Evolutionary conservation across 2,113 vertebrate species (phyloP).

Genomic region (Trochalopteron elliotii): DNA sequence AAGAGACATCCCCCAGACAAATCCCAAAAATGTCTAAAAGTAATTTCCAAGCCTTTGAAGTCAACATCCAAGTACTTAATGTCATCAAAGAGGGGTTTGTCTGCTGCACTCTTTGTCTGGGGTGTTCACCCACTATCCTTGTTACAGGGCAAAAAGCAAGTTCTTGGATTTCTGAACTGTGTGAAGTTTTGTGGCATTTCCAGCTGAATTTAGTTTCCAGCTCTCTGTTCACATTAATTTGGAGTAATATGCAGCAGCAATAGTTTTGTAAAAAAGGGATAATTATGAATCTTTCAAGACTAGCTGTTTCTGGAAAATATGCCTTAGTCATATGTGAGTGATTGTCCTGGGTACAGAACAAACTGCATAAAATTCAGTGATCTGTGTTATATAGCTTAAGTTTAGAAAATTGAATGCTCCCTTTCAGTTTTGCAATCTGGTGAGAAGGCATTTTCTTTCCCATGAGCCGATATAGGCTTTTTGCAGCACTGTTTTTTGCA

Average conservation of each 20-base stretch:
- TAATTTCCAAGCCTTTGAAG: neutral
- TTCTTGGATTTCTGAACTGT: neutral
- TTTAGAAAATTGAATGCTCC: neutral
- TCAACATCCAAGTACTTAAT: neutral
- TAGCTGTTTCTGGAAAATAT: neutral
- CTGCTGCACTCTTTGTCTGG: neutral
- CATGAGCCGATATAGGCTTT: neutral
- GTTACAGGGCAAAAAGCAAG: neutral
- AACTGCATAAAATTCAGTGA: neutral
- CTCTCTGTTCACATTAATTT: neutral
- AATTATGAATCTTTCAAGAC: neutral
- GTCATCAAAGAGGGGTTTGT: neutral
- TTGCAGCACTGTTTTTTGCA: neutral
- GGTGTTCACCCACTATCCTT: fast-evolving
- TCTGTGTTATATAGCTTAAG: neutral
- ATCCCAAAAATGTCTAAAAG: neutral
- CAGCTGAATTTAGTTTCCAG: neutral
- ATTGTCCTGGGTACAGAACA: neutral
- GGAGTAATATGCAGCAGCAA: neutral
- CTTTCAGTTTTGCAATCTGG: neutral
- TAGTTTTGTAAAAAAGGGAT: neutral
- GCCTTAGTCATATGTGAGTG: neutral
- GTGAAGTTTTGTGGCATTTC: neutral
- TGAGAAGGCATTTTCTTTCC: neutral
- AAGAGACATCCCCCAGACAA: neutral